Evolutionary conservation across 2,113 vertebrate genomes (phyloP), one percentile per base, ranked within the genome.

Genomic region (Megaceryle torquata): DNA sequence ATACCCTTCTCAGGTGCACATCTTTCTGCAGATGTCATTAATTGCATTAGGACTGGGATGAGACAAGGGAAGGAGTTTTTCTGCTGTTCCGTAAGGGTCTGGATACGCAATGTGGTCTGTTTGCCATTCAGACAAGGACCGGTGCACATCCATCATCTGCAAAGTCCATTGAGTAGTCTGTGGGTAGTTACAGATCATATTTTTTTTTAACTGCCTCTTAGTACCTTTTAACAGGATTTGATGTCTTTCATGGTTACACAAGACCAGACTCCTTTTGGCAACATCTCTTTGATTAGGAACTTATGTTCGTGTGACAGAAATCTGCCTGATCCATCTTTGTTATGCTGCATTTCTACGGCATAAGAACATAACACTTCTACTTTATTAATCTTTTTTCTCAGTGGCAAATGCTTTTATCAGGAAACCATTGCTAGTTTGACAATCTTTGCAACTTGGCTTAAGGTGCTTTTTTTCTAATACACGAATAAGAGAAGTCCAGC

Each of bases 261-360:
- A 72, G 37, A 48, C 53, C 53, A 72, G 65, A 48, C 71, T 59
- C 43, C 61, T 75, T 26, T 72, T 2, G 5, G 48, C 17, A 43
- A 8, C 2, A 1, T 35, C n/a, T 51, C 60, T 86, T 72, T 82
- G 39, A 57, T 87, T 89, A 53, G 74, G 63, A 21, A 78, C 21
- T 43, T 22, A 1, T 9, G 19, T 28, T 79, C 67, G 5, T 37
- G 37, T 53, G 37, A 48, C 48, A 71, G 39, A 87, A 81, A 75
- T 57, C 60, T 89, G 53, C 26, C 35, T n/a, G 14, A 50, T 35
- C 41, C 0, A 2, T 35, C 16, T 28, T 35, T 53, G 29, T 29
- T 76, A 86, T 43, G 37, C 11, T 1, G 6, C 35, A 24, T 75
- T 72, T 59, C 17, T n/a, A 33, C 0, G 2, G 3, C 1, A 1